phyloP scores from a whole-genome alignment of 2,888 invertebrate species.

The Dicycla oo region DNA sequence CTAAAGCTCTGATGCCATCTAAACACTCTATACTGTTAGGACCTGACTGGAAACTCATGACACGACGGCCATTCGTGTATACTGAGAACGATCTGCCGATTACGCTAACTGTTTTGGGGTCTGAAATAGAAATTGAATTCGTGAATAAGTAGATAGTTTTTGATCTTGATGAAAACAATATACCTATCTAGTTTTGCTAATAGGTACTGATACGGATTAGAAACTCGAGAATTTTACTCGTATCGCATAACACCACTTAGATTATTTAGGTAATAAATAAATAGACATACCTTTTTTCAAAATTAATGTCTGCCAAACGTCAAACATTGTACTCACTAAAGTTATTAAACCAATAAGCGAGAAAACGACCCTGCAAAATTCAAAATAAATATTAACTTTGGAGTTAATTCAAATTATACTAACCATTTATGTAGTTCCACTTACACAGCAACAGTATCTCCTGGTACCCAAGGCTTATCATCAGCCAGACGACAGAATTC shows the following conservation, averaged over 20 bases:
- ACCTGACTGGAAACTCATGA: slow-evolving; percentile 74
- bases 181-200: too few species aligned
- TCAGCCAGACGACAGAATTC: slow-evolving; percentile 74
- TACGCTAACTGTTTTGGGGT: slow-evolving; percentile 63
- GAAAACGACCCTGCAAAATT: slow-evolving; percentile 68
- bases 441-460: slow-evolving; percentile 78
- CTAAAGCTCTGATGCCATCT: slow-evolving; percentile 83
- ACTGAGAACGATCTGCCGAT: slow-evolving; percentile 69
- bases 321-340: slow-evolving; percentile 74
- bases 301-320: slow-evolving; percentile 63
- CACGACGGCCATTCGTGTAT: slow-evolving; percentile 78
- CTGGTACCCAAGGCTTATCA: slow-evolving; percentile 77
- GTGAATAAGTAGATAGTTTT: too few species aligned
- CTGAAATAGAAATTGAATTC: slow-evolving; percentile 49
- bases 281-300: slow-evolving; percentile 63
- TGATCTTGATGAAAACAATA: too few species aligned
- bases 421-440: slow-evolving; percentile 45
- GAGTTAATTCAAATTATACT: neutral
- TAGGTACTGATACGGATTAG: too few species aligned
- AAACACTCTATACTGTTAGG: slow-evolving; percentile 81
- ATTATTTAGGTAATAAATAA: neutral
- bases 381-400: neutral
- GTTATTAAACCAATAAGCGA: slow-evolving; percentile 72
- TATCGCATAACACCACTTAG: too few species aligned
- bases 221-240: too few species aligned